These are phyloP conservation scores for Sminthurides aquaticus DNA, from an alignment of 2,888 invertebrate species.

Conservation along the genomic window DNA sequence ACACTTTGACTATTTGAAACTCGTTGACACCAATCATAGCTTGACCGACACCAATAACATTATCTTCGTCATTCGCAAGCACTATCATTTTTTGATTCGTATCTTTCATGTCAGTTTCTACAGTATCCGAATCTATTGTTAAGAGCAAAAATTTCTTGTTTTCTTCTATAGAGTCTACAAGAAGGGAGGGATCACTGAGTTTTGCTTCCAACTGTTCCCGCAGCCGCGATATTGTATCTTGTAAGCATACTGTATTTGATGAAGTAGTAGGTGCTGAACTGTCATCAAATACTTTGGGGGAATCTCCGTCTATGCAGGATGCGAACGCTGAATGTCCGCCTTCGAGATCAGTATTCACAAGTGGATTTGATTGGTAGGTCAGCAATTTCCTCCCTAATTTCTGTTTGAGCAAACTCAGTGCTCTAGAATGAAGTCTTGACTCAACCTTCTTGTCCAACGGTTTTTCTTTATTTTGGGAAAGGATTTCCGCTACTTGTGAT, in stretches of 20 bases:
- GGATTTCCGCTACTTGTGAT: not conserved
- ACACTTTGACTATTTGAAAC: not conserved
- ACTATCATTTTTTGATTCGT: not conserved
- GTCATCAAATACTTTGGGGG: not conserved
- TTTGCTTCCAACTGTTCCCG: not conserved
- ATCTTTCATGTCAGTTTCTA: not conserved
- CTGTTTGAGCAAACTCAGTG: not conserved
- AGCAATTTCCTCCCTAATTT: not conserved
- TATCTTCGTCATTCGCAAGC: not conserved
- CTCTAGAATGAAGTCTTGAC: conserved; percentile 1
- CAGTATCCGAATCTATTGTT: not conserved
- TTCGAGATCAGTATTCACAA: not conserved
- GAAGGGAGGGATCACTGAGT: not conserved
- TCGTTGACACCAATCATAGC: not conserved
- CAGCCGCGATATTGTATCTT: not conserved
- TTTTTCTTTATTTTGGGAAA: not conserved
- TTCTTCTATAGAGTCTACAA: not conserved
- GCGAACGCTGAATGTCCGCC: not conserved
- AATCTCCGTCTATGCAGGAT: not conserved
- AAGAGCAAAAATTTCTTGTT: not conserved
- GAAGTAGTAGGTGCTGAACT: not conserved
- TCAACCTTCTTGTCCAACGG: not conserved
- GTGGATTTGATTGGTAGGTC: not conserved
- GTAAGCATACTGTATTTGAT: not conserved
- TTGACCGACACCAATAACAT: not conserved